These are phyloP conservation scores for Drosophila takahashii DNA, from an alignment of 1,140 invertebrate species.

Conservation along the genomic window DNA sequence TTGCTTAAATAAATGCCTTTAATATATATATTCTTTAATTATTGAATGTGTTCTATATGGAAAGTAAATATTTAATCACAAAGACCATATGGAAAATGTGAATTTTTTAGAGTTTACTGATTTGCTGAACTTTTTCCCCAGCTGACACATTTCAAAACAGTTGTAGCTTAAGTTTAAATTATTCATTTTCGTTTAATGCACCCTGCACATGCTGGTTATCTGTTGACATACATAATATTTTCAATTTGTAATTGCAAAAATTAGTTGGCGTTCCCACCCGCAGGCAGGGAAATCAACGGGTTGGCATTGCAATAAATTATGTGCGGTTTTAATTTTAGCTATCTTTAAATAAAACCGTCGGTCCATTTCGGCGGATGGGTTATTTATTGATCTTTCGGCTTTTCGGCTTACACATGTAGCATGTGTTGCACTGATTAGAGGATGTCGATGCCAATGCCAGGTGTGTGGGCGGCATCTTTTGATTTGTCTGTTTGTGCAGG, in stretches of 20 bases:
- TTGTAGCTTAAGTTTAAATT: slow-evolving; percentile 7
- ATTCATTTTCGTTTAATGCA: slow-evolving; percentile 19
- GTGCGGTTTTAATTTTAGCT: slow-evolving; percentile 70
- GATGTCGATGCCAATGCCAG: too few relatives aligned
- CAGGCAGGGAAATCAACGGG: slow-evolving; percentile 25
- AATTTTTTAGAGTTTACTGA: not conserved
- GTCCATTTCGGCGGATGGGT: slow-evolving; percentile 36
- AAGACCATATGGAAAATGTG: not conserved
- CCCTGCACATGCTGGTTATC: slow-evolving; percentile 26
- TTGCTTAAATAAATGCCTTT: too few relatives aligned
- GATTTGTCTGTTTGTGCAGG: slow-evolving; percentile 12
- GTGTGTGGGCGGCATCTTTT: slow-evolving; percentile 19
- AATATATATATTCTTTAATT: not conserved
- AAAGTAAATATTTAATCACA: not conserved
- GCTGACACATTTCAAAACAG: not conserved
- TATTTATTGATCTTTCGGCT: slow-evolving; percentile 51
- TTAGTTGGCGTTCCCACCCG: slow-evolving; percentile 40
- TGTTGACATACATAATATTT: slow-evolving; percentile 39
- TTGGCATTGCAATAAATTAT: slow-evolving; percentile 60
- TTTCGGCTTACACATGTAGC: slow-evolving; percentile 46
- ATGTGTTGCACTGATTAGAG: slow-evolving; percentile 57
- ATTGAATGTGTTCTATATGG: not conserved
- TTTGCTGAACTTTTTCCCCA: not conserved
- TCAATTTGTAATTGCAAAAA: slow-evolving; percentile 49
- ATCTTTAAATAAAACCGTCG: slow-evolving; percentile 64